Percentiles rank a stretch among this genome's conserved stretches.
phyloP scores from a whole-genome alignment of 2,797 vertebrate species.

The Lagorchestes hirsutus region DNA sequence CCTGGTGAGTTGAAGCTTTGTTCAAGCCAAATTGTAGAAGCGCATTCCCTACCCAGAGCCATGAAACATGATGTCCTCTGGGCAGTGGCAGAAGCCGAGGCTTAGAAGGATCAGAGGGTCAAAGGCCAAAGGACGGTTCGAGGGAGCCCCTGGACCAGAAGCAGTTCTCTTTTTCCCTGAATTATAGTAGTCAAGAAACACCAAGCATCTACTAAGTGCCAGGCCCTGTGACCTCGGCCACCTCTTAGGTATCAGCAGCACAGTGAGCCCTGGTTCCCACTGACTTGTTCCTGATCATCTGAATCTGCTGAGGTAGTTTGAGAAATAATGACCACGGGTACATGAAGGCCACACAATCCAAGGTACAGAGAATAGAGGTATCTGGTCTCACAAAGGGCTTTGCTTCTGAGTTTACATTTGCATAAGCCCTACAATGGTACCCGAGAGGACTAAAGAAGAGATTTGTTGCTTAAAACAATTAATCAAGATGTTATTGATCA shows the following conservation, averaged over 20 bases:
- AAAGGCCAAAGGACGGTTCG: background rate
- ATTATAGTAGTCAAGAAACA: background rate
- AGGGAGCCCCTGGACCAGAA: background rate
- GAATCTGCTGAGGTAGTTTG: constrained; percentile 44
- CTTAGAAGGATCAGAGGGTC: background rate
- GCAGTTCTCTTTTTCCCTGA: background rate
- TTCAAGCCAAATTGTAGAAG: background rate
- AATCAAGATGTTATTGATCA: constrained; percentile 78
- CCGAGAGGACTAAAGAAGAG: constrained; percentile 45
- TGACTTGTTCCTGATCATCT: background rate
- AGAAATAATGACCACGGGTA: constrained; percentile 64
- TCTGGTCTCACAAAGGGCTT: constrained; percentile 72
- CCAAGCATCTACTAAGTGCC: background rate
- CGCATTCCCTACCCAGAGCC: background rate
- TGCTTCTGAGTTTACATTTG: constrained; percentile 69
- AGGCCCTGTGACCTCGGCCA: background rate
- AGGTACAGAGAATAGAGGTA: constrained; percentile 72
- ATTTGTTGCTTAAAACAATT: constrained; percentile 75
- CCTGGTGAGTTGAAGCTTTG: background rate
- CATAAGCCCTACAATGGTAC: constrained; percentile 73
- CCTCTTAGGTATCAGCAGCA: background rate
- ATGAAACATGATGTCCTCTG: background rate
- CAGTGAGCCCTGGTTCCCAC: background rate
- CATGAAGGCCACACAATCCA: constrained; percentile 69
- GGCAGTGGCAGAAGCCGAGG: background rate